Base-by-base conservation (phyloP, 2,888 invertebrate species). In the Spisula solida region DNA sequence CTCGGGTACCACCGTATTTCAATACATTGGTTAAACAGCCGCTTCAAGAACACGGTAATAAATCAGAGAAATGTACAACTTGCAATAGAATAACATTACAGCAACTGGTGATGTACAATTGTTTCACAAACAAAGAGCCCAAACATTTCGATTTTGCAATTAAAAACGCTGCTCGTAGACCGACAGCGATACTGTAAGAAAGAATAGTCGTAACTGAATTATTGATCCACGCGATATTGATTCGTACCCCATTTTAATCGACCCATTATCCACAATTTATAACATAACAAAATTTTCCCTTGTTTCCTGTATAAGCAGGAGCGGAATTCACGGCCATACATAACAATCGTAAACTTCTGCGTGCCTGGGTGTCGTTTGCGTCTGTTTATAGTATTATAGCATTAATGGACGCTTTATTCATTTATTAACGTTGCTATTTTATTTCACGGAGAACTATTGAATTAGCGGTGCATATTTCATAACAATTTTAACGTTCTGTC, bases 241-340 rank as follows among this genome's bases (percentile, higher is more conserved):
- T 89, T 83, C 70, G 83, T 25, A 83, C 80, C 82, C 78, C 88
- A 34, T 85, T 84, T 80, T 75, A 90, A 70, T 88, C 86, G 66
- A 81, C 78, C 90, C 83, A 90, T 90, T 90, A 86, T 81, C 80
- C 81, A 78, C 90, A 86, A 88, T 90, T 90, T 90, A 90, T 88
- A 83, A 81, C 82, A 78, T 82, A 86, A 82, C 84, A 86, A 85
- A 89, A 78, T 91, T 89, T 91, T 85, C 25, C 83, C 41, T 48
- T 51, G 81, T 79, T 86, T 89, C 86, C 89, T 88, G 85, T 60
- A 31, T 80, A 78, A 70, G 34, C 81, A 14, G 47, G 20, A 31
- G 80, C 34, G 47, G 88, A 60, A 88, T 81, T 81, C 81, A 48
- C 70, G 70, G 14, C 56, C 66, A 79, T 85, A 88, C 85, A 88